These are phyloP conservation scores for Leptinotarsa rubiginosa DNA, from an alignment of 2,888 invertebrate genomes.

Conservation along the genomic window DNA sequence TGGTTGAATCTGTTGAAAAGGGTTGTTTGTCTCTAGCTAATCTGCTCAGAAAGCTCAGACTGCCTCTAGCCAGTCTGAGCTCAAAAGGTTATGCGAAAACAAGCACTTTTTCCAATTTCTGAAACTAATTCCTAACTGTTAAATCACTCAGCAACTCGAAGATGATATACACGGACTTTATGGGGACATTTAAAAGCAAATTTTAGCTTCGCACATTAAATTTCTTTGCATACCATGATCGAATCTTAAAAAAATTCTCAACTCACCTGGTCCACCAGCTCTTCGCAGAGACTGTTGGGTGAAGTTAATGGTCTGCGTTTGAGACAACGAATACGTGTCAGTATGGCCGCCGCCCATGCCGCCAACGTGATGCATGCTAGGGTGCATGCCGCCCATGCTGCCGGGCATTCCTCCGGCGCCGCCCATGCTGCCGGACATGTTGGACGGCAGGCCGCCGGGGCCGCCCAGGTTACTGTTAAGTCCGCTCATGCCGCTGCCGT, in stretches of 20 bases:
- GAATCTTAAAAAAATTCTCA: background rate
- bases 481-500: constrained; percentile 36
- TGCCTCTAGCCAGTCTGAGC: too few relatives aligned
- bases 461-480: constrained; percentile 38
- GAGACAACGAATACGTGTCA: constrained; percentile 80
- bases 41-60: too few relatives aligned
- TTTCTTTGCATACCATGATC: too few relatives aligned
- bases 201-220: too few relatives aligned
- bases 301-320: constrained; percentile 88
- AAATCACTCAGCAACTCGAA: too few relatives aligned
- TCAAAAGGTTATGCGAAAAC: too few relatives aligned
- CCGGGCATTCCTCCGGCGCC: constrained; percentile 37
- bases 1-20: too few relatives aligned
- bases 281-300: constrained; percentile 78
- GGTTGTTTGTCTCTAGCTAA: too few relatives aligned
- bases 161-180: too few relatives aligned
- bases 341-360: constrained; percentile 62
- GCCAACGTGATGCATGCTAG: constrained; percentile 47
- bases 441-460: constrained; percentile 43
- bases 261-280: constrained; percentile 59
- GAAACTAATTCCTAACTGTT: too few relatives aligned
- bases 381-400: constrained; percentile 50
- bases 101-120: too few relatives aligned
- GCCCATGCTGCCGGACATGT: constrained; percentile 36
- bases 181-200: background rate